Base-by-base conservation (phyloP, 1,140 invertebrate species). In the Helicoverpa armigera region DNA sequence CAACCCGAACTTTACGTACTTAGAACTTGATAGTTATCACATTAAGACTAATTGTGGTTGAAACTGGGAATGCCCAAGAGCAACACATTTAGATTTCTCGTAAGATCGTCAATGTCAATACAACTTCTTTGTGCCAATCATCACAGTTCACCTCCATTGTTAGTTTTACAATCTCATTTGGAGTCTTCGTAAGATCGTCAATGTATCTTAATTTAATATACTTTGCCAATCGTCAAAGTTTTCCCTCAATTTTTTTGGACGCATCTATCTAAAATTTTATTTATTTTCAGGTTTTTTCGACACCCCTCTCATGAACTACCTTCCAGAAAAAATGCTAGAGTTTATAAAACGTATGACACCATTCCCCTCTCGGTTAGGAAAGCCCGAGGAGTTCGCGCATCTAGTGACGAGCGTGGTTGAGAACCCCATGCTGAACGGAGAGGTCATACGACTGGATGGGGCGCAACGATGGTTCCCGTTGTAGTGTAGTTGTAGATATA, bases 401-500 rank as follows among this genome's bases (percentile, higher is more conserved):
- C 89, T 99, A 56, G 99, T 98, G 9, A 97, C 99, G 90, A 95
- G 96, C 56, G 97, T 99, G 79, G 96, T 99, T 67, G 97, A 98
- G 90, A 99, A 99, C 95, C 98, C 97, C 0, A 95, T 99, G 94
- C 88, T 99, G 12, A 99, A 99, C 95, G 99, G 98, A 14, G 98
- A 99, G 95, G 97, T 97, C 0, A 99, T 99, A 86, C 96, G 99
- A 92, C 88, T 99, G 79, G 99, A 99, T 95, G 99, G 99, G 48
- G 98, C 98, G 16, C 94, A 99, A 4, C 96, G 98, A 88, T 98
- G 98, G 91, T 94, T 91, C 61, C 93, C 93, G 0, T 75, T 94
- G 48, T 94, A 92, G 75, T 78, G 18, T 72, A 74, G 7, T 43
- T 81, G 50, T 80, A 83, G 78, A 61, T 72, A 77, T 86, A 87